Evolutionary conservation across 2,797 vertebrate genomes (phyloP).

Genomic region (Smutsia gigantea): DNA sequence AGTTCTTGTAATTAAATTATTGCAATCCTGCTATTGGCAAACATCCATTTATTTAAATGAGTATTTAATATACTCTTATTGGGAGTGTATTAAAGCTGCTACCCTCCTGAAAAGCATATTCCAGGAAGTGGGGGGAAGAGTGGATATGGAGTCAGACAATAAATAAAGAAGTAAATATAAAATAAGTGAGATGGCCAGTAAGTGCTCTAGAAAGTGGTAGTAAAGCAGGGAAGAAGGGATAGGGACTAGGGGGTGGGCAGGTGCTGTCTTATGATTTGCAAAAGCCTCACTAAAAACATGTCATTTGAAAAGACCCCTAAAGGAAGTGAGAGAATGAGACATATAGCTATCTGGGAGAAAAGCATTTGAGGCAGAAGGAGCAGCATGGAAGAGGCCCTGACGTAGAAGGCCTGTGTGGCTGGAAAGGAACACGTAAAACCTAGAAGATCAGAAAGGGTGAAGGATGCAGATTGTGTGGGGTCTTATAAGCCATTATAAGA

Average conservation of each 20-base stretch:
- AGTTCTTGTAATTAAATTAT: neutral
- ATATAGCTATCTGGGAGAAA: neutral
- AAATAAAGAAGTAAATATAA: neutral
- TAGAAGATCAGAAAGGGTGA: neutral
- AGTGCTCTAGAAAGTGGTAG: neutral
- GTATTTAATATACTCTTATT: neutral
- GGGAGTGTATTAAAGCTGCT: neutral
- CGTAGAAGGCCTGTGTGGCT: neutral
- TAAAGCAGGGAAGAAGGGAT: neutral
- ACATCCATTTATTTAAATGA: neutral
- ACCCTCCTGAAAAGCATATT: neutral
- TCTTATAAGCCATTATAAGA: neutral
- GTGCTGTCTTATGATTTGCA: neutral
- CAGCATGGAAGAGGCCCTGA: neutral
- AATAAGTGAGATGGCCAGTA: neutral
- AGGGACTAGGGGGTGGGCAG: neutral
- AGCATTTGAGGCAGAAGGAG: neutral
- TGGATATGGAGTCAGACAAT: neutral
- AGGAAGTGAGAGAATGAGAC: neutral
- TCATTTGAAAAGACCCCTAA: neutral
- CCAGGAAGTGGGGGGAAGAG: neutral
- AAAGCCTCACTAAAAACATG: neutral
- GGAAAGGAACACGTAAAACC: neutral
- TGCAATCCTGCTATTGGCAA: neutral
- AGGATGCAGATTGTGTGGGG: neutral